Percentiles rank a stretch among this genome's conserved stretches.
These are phyloP conservation scores for Leptinotarsa juncta DNA, from an alignment of 2,888 invertebrate genomes.

Conservation along the genomic window DNA sequence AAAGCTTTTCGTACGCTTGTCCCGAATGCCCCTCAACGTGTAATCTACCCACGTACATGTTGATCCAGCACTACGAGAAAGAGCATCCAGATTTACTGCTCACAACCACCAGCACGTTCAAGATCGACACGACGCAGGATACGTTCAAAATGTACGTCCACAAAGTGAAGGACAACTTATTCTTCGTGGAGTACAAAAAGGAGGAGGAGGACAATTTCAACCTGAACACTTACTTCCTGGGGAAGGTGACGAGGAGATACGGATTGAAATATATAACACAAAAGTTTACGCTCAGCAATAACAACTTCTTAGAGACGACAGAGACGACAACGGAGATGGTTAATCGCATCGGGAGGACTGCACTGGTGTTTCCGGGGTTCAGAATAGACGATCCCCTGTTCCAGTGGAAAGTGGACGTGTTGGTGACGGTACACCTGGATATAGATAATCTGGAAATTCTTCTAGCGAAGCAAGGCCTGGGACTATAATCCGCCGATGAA, in stretches of 20 bases:
- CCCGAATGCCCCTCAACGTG: not conserved
- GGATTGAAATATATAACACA: not conserved
- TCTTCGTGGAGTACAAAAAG: not conserved
- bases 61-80: not conserved
- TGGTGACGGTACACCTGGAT: too few relatives aligned
- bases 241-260: not conserved
- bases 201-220: not conserved
- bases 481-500: too few relatives aligned
- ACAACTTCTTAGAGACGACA: not conserved
- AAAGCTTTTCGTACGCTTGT: not conserved
- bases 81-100: not conserved
- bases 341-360: too few relatives aligned
- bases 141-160: not conserved
- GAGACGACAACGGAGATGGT: not conserved
- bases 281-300: not conserved
- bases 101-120: not conserved
- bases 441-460: too few relatives aligned
- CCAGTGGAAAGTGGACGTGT: too few relatives aligned
- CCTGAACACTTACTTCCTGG: not conserved
- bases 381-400: too few relatives aligned
- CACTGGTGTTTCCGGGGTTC: too few relatives aligned
- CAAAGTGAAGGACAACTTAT: not conserved
- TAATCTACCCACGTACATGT: not conserved
- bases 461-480: too few relatives aligned
- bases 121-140: not conserved